A percentile compares a stretch with the other conserved stretches of the same genome.
These are phyloP conservation scores for Plectropomus leopardus DNA, from an alignment of 2,113 vertebrate genomes.

Conservation along the genomic window DNA sequence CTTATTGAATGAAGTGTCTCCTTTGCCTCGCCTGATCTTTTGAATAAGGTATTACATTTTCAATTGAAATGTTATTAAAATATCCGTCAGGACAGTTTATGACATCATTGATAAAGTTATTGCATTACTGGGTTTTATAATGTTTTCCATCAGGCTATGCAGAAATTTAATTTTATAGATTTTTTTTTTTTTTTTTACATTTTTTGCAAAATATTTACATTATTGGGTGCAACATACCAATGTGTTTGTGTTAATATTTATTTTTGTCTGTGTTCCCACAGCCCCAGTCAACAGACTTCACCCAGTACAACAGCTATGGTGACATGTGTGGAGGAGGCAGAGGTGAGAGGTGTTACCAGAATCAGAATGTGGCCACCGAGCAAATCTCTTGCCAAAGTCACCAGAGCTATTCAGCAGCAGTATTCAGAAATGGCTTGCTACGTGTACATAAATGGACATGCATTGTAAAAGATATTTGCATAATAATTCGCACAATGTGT, in stretches of 20 bases:
- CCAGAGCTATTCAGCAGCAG: constrained; percentile 53
- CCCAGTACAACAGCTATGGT: constrained; percentile 95
- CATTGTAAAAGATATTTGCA: constrained; percentile 54
- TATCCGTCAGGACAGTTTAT: too few species aligned
- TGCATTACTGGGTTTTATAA: too few species aligned
- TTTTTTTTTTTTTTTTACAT: too few species aligned
- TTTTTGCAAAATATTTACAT: too few species aligned
- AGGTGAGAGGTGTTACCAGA: constrained; percentile 85
- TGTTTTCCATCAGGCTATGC: too few species aligned
- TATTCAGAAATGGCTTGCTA: constrained; percentile 53
- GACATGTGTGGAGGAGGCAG: constrained; percentile 91
- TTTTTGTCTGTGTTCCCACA: constrained; percentile 69
- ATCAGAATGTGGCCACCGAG: constrained; percentile 29
- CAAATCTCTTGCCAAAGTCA: constrained; percentile 50
- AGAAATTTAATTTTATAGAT: too few species aligned
- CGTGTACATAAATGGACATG: constrained; percentile 37
- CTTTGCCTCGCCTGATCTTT: too few species aligned
- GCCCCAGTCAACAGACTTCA: constrained; percentile 98
- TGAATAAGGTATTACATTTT: too few species aligned
- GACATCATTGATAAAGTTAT: too few species aligned
- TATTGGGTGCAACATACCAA: too few species aligned
- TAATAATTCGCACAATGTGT: constrained; percentile 50
- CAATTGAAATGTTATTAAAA: too few species aligned
- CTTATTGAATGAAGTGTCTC: too few species aligned
- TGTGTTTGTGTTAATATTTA: constrained; percentile 12